Base-by-base conservation (phyloP, 1,140 invertebrate genomes). In the Meteorus sp. region DNA sequence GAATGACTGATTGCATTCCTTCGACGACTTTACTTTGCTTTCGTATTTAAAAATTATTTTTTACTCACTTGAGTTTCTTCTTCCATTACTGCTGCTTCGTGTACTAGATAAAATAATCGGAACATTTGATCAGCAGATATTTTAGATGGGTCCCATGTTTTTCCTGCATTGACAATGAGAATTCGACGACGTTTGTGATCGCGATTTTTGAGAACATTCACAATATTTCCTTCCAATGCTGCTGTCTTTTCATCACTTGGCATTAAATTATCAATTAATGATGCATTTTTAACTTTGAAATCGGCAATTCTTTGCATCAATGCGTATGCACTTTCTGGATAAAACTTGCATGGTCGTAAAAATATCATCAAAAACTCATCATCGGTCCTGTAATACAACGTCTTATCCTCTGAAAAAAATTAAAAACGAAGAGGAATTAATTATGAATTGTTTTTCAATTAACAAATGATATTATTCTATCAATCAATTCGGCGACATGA, bases 271-370 rank as follows among this genome's bases (percentile, higher is more conserved):
- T 84, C 79, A 8, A 92, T 64, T 0, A 89, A 65, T 0, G 77
- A 62, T 0, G 84, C 83, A 64, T 93, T 81, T 59, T 89, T 89
- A 4, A 85, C 81, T 67, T 85, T 89, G 69, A 92, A 93, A 25
- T 86, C 84, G 1, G 89, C 88, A 11, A 86, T 79, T 63, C 88
- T 82, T 69, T 85, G 86, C 87, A 93, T 89, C 83, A 92, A 75
- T 63, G 84, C 84, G 31, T 86, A 76, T 0, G 90, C 90, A 75
- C 89, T 90, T 59, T 92, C 82, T 0, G 90, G 84, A 68, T 92
- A 92, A 73, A 85, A 93, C 73, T 93, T 91, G 71, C 88, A 89
- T 25, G 89, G 88, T 31, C 90, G 82, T 11, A 93, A 75, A 67
- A 91, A 91, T 22, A 89, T 87, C 17, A 85, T 80, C 0, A 93